Conservation (phyloP, 2,797 vertebrate genomes). For the Lutjanus campechanus region DNA sequence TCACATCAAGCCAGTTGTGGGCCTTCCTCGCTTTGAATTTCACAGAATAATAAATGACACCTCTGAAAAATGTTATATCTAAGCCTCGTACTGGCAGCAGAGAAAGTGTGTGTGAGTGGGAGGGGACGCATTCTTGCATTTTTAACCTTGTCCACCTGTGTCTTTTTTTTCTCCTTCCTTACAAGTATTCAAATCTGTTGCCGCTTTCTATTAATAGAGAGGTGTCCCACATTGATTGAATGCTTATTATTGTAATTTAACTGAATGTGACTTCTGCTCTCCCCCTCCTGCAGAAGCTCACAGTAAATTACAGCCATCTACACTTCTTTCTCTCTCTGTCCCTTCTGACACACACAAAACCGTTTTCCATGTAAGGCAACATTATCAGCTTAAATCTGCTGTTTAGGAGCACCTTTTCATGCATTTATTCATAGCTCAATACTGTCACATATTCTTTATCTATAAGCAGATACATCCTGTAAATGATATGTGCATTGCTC, state of each 20-base stretch:
- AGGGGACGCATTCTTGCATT: constrained; percentile 21
- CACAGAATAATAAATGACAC: constrained; percentile 64
- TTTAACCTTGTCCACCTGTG: constrained; percentile 20
- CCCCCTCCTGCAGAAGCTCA: constrained; percentile 51
- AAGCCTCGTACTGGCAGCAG: constrained; percentile 20
- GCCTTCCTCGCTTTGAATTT: constrained; percentile 51
- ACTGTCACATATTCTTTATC: constrained; percentile 12
- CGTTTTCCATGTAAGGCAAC: constrained; percentile 42
- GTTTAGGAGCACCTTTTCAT: neutral
- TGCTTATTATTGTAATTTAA: constrained; percentile 81
- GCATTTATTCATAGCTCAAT: constrained; percentile 2
- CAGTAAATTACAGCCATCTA: constrained; percentile 72
- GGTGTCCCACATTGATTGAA: constrained; percentile 68
- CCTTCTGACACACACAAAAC: constrained; percentile 15
- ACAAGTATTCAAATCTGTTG: constrained; percentile 44
- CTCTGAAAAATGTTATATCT: constrained; percentile 58
- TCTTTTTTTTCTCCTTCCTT: neutral
- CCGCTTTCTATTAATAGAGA: constrained; percentile 68
- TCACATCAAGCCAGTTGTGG: constrained; percentile 3
- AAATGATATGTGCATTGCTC: constrained; percentile 1
- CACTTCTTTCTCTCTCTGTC: constrained; percentile 24
- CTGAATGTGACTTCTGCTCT: constrained; percentile 56
- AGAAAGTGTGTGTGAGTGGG: constrained; percentile 8
- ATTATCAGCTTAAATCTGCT: constrained; percentile 22
- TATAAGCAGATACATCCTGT: neutral